phyloP scores from a whole-genome alignment of 2,888 invertebrate genomes.

The Bedellia somnulentella region DNA sequence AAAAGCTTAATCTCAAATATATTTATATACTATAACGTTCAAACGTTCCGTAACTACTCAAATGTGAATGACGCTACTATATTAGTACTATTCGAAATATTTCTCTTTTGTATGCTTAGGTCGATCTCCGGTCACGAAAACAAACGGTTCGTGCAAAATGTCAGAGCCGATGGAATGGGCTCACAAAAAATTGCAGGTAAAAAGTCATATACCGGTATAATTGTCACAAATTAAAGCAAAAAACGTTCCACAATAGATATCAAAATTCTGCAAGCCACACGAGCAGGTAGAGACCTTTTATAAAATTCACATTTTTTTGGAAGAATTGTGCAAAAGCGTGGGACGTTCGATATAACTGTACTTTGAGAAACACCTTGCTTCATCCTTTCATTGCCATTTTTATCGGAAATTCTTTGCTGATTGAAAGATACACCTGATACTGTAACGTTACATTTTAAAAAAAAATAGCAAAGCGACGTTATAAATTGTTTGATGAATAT shows the following conservation, averaged over 20 bases:
- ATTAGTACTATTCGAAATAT: no score
- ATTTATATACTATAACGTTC: no score
- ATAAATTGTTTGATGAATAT: no score
- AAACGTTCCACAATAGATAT: conserved; percentile 51
- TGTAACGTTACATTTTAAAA: no score
- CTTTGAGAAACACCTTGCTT: conserved; percentile 22
- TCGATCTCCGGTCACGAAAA: no score
- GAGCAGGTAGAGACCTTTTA: conserved; percentile 51
- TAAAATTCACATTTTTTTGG: conserved; percentile 32
- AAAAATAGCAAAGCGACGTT: no score
- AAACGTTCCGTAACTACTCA: no score
- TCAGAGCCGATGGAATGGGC: conserved; percentile 29
- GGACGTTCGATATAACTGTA: conserved; percentile 52
- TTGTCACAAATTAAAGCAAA: conserved; percentile 62
- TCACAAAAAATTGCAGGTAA: conserved; percentile 44
- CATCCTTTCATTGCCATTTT: conserved; percentile 11
- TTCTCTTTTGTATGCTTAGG: no score
- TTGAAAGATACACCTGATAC: no score
- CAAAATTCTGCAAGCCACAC: conserved; percentile 62
- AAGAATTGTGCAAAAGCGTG: conserved; percentile 54
- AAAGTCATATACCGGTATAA: conserved; percentile 61
- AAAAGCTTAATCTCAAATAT: no score
- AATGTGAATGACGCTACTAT: no score
- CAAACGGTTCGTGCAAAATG: conserved; percentile 48
- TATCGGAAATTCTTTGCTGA: conserved; percentile 2